Percentiles rank a stretch among this genome's conserved stretches.
Evolutionary conservation across 2,888 invertebrate species (phyloP).

Genomic region (Platynereis dumerilii): DNA sequence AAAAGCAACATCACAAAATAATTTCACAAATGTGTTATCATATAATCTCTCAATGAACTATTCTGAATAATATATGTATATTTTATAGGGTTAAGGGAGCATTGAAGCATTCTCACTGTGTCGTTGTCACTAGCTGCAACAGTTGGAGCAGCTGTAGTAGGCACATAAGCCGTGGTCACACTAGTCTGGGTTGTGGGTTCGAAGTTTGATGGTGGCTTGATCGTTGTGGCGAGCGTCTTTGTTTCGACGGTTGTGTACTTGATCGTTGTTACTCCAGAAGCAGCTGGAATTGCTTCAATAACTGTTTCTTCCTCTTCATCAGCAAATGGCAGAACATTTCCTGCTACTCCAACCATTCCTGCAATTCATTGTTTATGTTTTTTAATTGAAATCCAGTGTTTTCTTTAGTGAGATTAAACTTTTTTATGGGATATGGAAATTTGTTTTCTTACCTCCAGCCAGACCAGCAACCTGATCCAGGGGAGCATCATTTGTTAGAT

Average conservation of each 20-base stretch:
- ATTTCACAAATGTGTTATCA: too few species aligned
- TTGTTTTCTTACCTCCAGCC: conserved; percentile 20
- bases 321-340: conserved; percentile 36
- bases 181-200: conserved; percentile 4
- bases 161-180: neutral
- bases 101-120: too few species aligned
- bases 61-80: too few species aligned
- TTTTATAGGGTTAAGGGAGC: too few species aligned
- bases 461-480: conserved; percentile 27
- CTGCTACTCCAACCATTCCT: conserved; percentile 34
- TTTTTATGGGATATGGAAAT: neutral
- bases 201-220: neutral
- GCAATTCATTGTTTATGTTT: too few species aligned
- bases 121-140: neutral
- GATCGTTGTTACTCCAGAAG: neutral
- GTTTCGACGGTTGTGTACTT: conserved; percentile 3
- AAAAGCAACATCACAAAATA: too few species aligned
- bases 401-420: too few species aligned
- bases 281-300: neutral
- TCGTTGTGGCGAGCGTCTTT: neutral
- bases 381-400: too few species aligned
- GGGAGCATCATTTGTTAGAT: conserved; percentile 17
- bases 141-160: conserved; percentile 2
- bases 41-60: too few species aligned
- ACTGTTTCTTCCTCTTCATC: conserved; percentile 21